A percentile compares a stretch with the other conserved stretches of the same genome.
These are phyloP conservation scores for Limenitis camilla DNA, from an alignment of 2,888 invertebrate species.

Conservation along the genomic window DNA sequence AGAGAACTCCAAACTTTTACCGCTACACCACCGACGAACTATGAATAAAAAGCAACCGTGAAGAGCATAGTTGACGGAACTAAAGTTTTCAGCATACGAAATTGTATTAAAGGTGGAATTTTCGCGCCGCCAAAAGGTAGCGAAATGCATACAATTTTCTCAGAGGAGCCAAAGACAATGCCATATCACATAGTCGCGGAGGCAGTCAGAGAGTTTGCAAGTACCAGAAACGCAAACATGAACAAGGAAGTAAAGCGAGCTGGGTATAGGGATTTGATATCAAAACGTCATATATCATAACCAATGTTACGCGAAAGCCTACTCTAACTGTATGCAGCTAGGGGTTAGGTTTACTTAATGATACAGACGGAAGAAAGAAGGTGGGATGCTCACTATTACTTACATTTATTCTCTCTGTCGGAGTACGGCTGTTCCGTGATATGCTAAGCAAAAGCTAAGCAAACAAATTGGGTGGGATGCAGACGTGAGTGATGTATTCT, in stretches of 20 bases:
- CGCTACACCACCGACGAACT: conserved; percentile 1
- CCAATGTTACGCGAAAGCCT: not conserved
- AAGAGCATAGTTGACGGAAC: conserved; percentile 14
- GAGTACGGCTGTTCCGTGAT: conserved; percentile 62
- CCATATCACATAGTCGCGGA: conserved; percentile 55
- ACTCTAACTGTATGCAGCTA: conserved; percentile 1
- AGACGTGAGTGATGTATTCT: conserved; percentile 23
- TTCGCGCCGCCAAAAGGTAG: conserved; percentile 26
- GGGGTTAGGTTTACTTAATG: conserved; percentile 3
- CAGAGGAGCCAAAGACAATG: conserved; percentile 60
- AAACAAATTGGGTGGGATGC: conserved; percentile 55
- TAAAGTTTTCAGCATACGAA: conserved; percentile 19
- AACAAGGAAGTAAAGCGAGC: conserved; percentile 52
- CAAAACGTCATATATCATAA: conserved; percentile 27
- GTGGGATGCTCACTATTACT: conserved; percentile 39
- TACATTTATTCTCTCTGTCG: conserved; percentile 54
- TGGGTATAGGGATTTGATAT: conserved; percentile 24
- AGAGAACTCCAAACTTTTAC: conserved; percentile 2
- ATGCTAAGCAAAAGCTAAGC: conserved; percentile 66
- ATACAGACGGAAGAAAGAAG: conserved; percentile 31
- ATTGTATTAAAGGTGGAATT: conserved; percentile 19
- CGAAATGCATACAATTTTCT: conserved; percentile 50
- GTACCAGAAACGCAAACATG: conserved; percentile 64
- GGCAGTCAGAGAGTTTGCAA: conserved; percentile 63
- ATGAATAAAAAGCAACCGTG: conserved; percentile 11